These are phyloP conservation scores for Eurytoma californica DNA, from an alignment of 2,888 invertebrate species.

Conservation along the genomic window DNA sequence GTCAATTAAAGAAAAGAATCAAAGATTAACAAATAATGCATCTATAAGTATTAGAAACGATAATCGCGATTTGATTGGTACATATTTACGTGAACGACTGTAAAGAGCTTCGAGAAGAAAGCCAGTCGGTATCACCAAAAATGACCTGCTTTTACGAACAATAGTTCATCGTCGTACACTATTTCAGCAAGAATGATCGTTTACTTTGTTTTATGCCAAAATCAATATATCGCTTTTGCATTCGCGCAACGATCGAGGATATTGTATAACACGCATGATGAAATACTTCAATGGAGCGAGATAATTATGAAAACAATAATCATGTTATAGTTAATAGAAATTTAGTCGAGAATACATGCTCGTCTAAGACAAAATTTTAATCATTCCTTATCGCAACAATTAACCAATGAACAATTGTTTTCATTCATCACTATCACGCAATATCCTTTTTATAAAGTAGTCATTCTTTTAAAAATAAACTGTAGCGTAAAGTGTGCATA, in stretches of 20 bases:
- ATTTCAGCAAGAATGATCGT: constrained; percentile 5
- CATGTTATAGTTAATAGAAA: background rate
- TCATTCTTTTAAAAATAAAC: too few relatives aligned
- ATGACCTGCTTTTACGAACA: background rate
- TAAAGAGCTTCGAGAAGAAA: too few relatives aligned
- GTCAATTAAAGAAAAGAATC: too few relatives aligned
- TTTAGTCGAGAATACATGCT: too few relatives aligned
- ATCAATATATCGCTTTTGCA: background rate
- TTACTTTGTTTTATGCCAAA: constrained; percentile 21
- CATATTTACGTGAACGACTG: background rate
- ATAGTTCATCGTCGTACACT: background rate
- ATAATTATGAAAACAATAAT: background rate
- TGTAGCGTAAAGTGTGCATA: too few relatives aligned
- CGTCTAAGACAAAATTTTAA: too few relatives aligned
- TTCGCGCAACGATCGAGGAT: constrained; percentile 7
- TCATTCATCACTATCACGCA: too few relatives aligned
- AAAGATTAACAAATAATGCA: too few relatives aligned
- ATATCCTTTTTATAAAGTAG: too few relatives aligned
- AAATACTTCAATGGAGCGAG: background rate
- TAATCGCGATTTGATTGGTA: background rate
- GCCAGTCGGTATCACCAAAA: background rate
- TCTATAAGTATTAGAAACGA: background rate
- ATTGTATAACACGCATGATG: background rate
- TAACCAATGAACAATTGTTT: too few relatives aligned
- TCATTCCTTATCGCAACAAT: too few relatives aligned